Base-by-base conservation (phyloP, 1,140 invertebrate genomes). In the Calephelis nemesis region DNA sequence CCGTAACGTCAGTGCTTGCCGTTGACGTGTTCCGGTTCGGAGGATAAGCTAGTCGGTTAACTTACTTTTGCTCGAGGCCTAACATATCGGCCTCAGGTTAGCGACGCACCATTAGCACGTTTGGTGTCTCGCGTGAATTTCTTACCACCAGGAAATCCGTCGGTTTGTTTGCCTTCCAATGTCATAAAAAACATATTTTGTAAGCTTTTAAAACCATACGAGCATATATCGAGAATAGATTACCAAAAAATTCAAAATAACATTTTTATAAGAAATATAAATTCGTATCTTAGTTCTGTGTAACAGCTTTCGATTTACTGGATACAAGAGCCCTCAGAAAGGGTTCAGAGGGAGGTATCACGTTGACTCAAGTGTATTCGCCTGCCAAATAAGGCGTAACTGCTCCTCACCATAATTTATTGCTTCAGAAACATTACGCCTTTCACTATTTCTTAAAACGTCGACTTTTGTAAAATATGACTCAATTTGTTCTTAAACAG, bases 261-360 rank as follows among this genome's bases (percentile, higher is more conserved):
- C 8, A 58, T 45, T 63, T 42, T 62, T 80, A 75, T 76, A 78
- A 79, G 68, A 73, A 76, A 77, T 79, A 72, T 75, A 74, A 81
- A 81, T 81, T 81, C 76, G 78, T 83, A 82, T 87, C 75, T 82
- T 76, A 76, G 81, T 79, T 82, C 82, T 85, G 74, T 82, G 80
- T 84, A 82, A 85, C 83, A 79, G 79, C 76, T 85, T 87, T 83
- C 81, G 77, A 85, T 85, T 87, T 82, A 82, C 77, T 77, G 75
- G 75, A 78, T 80, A 81, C 76, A 76, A 85, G 81, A 71, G 76
- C 83, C 76, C 82, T 85, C 73, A 69, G 76, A 75, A 80, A 82
- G 82, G 85, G 81, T 78, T 80, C 68, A 30, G 52, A 58, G 52
- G 52, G 67, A 62, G 62, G 30, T 30, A 50, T 54, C 40, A 76